Base-by-base conservation (phyloP, 2,888 invertebrate species). In the Didymodactylos carnosus region DNA sequence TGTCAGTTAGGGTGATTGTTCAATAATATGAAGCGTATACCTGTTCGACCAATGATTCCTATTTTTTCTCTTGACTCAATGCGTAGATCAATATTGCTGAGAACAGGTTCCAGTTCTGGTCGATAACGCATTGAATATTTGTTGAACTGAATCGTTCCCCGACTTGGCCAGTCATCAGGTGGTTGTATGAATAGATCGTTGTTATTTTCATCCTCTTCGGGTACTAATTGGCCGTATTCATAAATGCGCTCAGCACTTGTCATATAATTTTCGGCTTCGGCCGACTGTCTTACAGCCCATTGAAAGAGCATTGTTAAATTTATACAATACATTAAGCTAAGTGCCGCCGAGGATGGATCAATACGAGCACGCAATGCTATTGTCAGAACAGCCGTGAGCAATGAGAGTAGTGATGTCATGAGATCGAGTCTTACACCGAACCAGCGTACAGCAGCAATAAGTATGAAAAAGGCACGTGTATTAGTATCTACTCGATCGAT, bases 231-330 rank as follows among this genome's bases (percentile, higher is more conserved):
- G 0, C 89, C 88, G 82, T 90, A 92, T 80, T 91, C 90, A 39
- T 90, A 81, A 3, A 92, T 88, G 70, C 92, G 87, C 83, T 95
- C 94, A 0, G 94, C 93, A 6, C 76, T 83, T 25, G 84, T 83
- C 84, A 85, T 84, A 84, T 82, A 84, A 78, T 83, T 85, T 79
- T 86, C 86, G 39, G 86, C 82, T 80, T 91, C 91, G 0, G 91
- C 91, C 78, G 91, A 91, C 82, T 94, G 90, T 75, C 90, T 86
- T 88, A 94, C 91, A 39, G 91, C 92, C 91, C 92, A 94, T 80
- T 91, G 90, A 75, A 91, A 87, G 88, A 91, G 89, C 76, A 89
- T 90, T 74, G 90, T 89, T 76, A 91, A 76, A 5, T 83, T 79
- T 77, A 82, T 80, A 35, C 81, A 79, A 77, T 82, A 83, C 7